Evolutionary conservation across 2,797 vertebrate genomes (phyloP).

Genomic region (Spizella passerina): DNA sequence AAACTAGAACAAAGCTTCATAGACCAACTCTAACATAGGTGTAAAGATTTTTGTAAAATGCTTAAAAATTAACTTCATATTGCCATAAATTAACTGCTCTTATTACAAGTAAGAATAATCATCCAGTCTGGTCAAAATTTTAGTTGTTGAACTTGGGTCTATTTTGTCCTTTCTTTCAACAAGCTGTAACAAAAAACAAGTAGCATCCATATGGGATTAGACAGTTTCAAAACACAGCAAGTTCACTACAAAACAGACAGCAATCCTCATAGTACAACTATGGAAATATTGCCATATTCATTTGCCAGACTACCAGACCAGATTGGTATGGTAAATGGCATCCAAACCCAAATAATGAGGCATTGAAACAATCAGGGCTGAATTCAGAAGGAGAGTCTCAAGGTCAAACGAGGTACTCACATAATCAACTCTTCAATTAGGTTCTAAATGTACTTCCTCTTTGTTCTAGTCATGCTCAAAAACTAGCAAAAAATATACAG

Average conservation of each 20-base stretch:
- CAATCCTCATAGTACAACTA: background rate
- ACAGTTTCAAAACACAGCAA: background rate
- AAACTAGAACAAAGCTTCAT: background rate
- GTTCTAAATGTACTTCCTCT: background rate
- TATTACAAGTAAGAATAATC: background rate
- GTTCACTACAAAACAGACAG: background rate
- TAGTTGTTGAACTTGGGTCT: background rate
- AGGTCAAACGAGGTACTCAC: background rate
- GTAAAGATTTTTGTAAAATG: background rate
- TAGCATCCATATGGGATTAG: background rate
- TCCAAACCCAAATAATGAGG: background rate
- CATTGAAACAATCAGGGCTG: background rate
- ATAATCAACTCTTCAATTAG: conserved; percentile 16
- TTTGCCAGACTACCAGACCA: background rate
- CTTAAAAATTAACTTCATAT: background rate
- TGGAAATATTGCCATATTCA: background rate
- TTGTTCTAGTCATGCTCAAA: conserved; percentile 8
- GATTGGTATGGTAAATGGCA: background rate
- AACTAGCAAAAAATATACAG: background rate
- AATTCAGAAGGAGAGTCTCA: background rate
- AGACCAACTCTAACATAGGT: background rate
- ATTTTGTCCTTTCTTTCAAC: background rate
- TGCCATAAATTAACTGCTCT: background rate
- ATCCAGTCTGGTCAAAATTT: background rate
- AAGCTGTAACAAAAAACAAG: background rate